phyloP scores from a whole-genome alignment of 2,797 vertebrate genomes.

The Lophotriccus pileatus region DNA sequence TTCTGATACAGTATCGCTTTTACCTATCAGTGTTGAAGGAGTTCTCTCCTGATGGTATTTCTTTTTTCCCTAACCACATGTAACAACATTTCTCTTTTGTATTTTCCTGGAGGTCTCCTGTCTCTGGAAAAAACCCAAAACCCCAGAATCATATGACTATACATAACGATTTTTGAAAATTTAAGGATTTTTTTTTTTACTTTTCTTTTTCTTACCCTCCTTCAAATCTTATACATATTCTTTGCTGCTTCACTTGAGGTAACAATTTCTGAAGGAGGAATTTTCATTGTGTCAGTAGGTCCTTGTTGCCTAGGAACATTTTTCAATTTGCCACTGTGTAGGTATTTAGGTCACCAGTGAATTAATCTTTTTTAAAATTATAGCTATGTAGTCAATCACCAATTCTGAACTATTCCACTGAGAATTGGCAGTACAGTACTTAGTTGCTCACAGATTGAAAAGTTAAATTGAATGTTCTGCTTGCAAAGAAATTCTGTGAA shows the following conservation, averaged over 20 bases:
- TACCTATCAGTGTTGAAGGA: not conserved
- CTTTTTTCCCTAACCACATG: not conserved
- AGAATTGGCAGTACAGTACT: constrained; percentile 3
- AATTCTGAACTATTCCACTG: constrained; percentile 25
- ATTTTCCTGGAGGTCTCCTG: not conserved
- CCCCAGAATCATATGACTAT: not conserved
- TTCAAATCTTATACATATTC: not conserved
- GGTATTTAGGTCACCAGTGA: constrained; percentile 67
- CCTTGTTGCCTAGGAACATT: constrained; percentile 64
- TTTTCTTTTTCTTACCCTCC: not conserved
- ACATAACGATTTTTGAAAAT: not conserved
- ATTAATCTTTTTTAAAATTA: constrained; percentile 67
- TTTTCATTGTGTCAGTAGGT: constrained; percentile 32
- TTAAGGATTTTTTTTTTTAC: not conserved
- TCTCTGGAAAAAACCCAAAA: not conserved
- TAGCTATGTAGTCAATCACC: constrained; percentile 29
- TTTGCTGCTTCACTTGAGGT: not conserved
- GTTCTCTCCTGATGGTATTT: not conserved
- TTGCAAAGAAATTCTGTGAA: constrained; percentile 25
- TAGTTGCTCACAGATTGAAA: constrained; percentile 2
- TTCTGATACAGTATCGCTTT: not conserved
- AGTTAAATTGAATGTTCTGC: constrained; percentile 32
- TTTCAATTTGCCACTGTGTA: constrained; percentile 47
- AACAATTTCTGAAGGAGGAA: not conserved
- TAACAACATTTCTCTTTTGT: not conserved